These are phyloP conservation scores for Tetramorium bicarinatum DNA, from an alignment of 2,888 invertebrate genomes.

Conservation along the genomic window DNA sequence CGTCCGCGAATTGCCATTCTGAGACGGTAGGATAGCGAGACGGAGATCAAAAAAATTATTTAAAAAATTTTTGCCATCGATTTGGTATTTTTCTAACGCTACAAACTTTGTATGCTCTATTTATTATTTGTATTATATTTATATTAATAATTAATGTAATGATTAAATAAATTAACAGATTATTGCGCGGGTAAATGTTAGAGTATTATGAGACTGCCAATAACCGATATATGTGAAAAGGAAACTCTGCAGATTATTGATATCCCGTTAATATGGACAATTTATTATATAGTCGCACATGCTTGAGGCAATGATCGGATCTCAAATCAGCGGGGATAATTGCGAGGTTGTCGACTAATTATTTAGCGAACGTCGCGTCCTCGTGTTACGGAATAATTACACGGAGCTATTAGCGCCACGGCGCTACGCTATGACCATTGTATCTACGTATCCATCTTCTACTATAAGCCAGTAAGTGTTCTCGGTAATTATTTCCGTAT, in stretches of 20 bases:
- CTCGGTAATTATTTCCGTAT: slow-evolving; percentile 43
- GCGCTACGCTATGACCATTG: slow-evolving; percentile 6
- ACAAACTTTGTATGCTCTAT: background rate
- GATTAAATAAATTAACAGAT: background rate
- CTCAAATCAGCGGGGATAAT: slow-evolving; percentile 55
- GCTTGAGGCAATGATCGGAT: slow-evolving; percentile 53
- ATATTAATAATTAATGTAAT: background rate
- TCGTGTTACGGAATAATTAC: slow-evolving; percentile 54
- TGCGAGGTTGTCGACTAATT: slow-evolving; percentile 33
- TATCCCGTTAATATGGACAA: slow-evolving; percentile 27
- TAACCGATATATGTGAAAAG: background rate
- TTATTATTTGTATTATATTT: background rate
- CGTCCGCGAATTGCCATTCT: slow-evolving; percentile 11
- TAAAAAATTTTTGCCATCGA: background rate
- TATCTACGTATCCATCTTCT: slow-evolving; percentile 37
- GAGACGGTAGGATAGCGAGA: background rate
- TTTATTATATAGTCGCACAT: slow-evolving; percentile 25
- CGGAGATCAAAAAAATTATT: background rate
- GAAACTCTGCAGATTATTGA: slow-evolving; percentile 9
- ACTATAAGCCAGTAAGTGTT: background rate
- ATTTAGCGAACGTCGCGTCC: slow-evolving; percentile 42
- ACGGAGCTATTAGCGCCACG: slow-evolving; percentile 28
- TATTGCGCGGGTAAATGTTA: background rate
- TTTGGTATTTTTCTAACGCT: background rate
- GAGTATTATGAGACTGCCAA: background rate